Evolutionary conservation across 2,888 invertebrate genomes (phyloP), one percentile per base, ranked within the genome.

Genomic region (Diplazon laetatorius): DNA sequence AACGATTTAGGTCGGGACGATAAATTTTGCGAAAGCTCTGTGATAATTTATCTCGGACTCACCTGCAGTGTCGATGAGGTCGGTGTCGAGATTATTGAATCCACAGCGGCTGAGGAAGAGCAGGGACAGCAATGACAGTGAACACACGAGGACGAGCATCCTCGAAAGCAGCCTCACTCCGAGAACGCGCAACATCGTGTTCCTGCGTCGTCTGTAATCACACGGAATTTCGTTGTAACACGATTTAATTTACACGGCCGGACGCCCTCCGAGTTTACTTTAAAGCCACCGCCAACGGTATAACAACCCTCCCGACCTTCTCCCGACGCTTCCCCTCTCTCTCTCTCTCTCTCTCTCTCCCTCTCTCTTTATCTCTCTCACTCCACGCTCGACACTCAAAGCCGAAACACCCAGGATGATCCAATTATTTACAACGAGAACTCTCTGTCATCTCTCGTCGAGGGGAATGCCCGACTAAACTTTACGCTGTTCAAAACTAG

Each of bases 61-160:
- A 88, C 88, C 88, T 55, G 86, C 84, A 16, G 86, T 85, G 75
- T 90, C 89, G 78, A 88, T 85, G 69, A 89, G 85, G 77, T 89
- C 88, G 55, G 89, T 87, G 74, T 89, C 89, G 72, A 90, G 85
- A 77, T 88, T 89, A 80, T 87, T 88, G 82, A 93, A 91, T 52
- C 93, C 93, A 84, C 93, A 93, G 52, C 93, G 92, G 82, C 92
- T 93, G 76, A 93, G 90, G 80, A 93, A 92, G 55, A 93, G 91
- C 70, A 93, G 91, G 79, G 93, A 93, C 82, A 93, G 88, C 82
- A 93, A 90, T 82, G 93, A 93, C 78, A 93, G 89, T 68, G 92
- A 92, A 82, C 93, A 93, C 62, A 93, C 92, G 83, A 93, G 91
- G 80, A 93, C 91, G 83, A 93, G 91, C 81, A 93, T 92, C 86